These are phyloP conservation scores for Vidua chalybeata DNA, from an alignment of 2,113 vertebrate genomes.

Conservation along the genomic window DNA sequence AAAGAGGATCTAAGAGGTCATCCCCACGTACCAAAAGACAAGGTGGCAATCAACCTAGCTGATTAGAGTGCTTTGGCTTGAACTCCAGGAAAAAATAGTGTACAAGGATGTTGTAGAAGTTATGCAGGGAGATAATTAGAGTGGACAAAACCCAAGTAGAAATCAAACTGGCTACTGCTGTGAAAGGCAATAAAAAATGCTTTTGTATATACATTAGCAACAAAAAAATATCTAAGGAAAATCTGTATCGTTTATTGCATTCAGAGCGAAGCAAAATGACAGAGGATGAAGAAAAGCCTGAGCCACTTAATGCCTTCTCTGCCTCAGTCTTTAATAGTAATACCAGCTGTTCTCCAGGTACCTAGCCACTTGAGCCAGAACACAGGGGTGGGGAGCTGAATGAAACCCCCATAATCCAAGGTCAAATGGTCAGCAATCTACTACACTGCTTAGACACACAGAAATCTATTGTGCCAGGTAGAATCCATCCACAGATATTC, in stretches of 20 bases:
- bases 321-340: neutral
- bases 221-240: neutral
- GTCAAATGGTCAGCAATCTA: neutral
- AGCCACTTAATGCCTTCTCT: neutral
- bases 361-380: neutral
- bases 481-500: neutral
- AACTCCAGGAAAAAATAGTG: neutral
- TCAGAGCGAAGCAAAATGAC: neutral
- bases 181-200: neutral
- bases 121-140: neutral
- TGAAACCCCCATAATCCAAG: neutral
- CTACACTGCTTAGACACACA: neutral
- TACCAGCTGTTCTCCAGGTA: neutral
- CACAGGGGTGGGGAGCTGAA: neutral
- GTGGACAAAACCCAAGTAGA: neutral
- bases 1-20: neutral
- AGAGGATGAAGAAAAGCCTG: neutral
- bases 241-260: neutral
- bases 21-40: neutral
- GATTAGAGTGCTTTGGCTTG: neutral
- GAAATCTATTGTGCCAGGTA: neutral
- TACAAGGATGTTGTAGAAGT: neutral
- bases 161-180: neutral
- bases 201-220: neutral
- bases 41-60: accelerated